phyloP scores from a whole-genome alignment of 2,888 invertebrate species.

The Tenthredo mesomela region DNA sequence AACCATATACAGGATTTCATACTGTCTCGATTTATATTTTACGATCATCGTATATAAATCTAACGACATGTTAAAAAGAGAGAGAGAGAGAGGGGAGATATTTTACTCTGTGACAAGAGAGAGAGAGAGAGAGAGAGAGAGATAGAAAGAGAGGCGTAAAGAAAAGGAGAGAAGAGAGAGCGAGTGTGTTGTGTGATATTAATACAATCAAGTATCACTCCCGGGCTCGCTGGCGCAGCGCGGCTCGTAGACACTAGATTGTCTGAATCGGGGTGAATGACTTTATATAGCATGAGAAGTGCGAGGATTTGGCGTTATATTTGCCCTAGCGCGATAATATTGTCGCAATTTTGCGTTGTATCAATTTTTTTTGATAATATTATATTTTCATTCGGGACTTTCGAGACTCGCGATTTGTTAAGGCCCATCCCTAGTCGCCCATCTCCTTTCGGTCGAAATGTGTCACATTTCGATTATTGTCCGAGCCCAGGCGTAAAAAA shows the following conservation, averaged over 20 bases:
- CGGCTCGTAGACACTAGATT: constrained; percentile 77
- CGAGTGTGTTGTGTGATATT: constrained; percentile 77
- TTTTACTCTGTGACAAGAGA: constrained; percentile 13
- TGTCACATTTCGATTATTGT: too few species aligned
- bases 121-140: constrained; percentile 52
- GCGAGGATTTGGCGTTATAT: constrained; percentile 38
- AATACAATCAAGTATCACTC: constrained; percentile 78
- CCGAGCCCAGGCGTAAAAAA: too few species aligned
- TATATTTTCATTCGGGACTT: too few species aligned
- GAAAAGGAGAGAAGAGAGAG: constrained; percentile 33
- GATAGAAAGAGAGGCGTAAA: constrained; percentile 21
- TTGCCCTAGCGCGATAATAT: not conserved
- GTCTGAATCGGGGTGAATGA: constrained; percentile 78
- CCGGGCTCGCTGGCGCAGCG: constrained; percentile 71
- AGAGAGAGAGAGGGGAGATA: not conserved
- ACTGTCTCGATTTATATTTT: not conserved
- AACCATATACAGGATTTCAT: not conserved
- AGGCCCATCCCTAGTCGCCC: too few species aligned
- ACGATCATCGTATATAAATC: not conserved
- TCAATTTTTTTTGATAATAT: not conserved
- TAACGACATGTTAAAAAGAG: not conserved
- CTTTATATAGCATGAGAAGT: constrained; percentile 72
- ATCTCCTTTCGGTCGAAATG: too few species aligned
- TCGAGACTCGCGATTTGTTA: too few species aligned
- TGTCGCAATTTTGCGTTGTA: not conserved